Conservation (phyloP, 2,888 invertebrate species). For the Lasioglossum figueresi region DNA sequence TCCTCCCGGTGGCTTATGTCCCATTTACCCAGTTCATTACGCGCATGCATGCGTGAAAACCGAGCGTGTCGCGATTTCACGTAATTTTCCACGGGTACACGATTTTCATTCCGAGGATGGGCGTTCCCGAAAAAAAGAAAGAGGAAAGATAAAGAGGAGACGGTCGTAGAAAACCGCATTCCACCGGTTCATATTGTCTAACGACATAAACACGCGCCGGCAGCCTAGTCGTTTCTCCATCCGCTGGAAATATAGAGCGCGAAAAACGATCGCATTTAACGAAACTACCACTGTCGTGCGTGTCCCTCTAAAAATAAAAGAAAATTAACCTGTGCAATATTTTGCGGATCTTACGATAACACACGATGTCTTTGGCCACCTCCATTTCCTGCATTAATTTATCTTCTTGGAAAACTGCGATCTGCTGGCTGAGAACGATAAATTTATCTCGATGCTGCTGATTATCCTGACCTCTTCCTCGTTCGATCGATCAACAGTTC, state of each 20-base stretch:
- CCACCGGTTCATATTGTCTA: neutral
- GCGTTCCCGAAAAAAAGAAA: neutral
- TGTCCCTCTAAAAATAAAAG: neutral
- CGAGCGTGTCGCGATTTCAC: constrained; percentile 19
- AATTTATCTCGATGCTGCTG: neutral
- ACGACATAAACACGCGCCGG: neutral
- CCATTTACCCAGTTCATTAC: constrained; percentile 53
- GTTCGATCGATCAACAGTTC: neutral
- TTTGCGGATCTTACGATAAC: neutral
- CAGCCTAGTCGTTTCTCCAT: neutral
- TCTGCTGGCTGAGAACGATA: neutral
- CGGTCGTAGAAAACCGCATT: neutral
- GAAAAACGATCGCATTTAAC: neutral
- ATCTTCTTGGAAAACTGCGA: neutral
- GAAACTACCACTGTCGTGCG: neutral
- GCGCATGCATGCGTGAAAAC: constrained; percentile 57
- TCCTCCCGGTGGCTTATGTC: constrained; percentile 28
- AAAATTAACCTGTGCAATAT: neutral
- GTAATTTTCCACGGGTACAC: constrained; percentile 29
- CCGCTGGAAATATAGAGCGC: neutral
- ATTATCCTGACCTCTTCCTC: neutral
- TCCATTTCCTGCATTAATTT: neutral
- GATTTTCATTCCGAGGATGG: constrained; percentile 4
- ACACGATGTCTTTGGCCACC: neutral
- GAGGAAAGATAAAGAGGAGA: neutral